phyloP scores from a whole-genome alignment of 1,140 invertebrate genomes.

The Stegodyphus dumicola region DNA sequence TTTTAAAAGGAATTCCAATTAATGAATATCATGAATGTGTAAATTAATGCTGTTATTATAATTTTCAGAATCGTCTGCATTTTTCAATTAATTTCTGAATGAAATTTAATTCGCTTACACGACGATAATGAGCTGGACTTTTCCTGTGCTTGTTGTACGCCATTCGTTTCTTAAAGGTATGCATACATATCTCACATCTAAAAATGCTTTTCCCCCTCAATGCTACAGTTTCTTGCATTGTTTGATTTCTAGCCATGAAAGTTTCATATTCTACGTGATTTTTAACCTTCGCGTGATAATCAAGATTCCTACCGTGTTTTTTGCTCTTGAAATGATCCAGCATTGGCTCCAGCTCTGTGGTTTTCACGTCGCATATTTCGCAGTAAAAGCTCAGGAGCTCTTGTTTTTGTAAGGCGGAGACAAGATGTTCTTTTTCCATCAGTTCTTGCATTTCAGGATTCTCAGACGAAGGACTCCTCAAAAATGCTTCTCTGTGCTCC shows the following conservation, averaged over 20 bases:
- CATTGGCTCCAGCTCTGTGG: constrained; percentile 13
- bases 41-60: no score
- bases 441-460: no score
- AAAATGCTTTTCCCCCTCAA: neutral
- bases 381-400: constrained; percentile 3
- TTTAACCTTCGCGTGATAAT: neutral
- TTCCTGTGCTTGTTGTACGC: neutral
- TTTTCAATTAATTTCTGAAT: no score
- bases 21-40: no score
- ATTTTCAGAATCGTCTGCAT: no score
- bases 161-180: neutral
- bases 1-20: no score
- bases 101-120: no score
- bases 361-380: constrained; percentile 36
- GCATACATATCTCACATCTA: neutral
- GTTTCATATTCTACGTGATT: neutral
- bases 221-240: neutral
- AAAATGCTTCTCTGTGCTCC: no score
- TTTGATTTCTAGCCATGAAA: neutral
- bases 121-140: neutral
- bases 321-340: constrained; percentile 3
- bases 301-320: constrained; percentile 23
- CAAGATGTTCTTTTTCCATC: no score
- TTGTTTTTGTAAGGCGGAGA: neutral
- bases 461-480: no score